These are phyloP conservation scores for Prunella strophiata DNA, from an alignment of 2,797 vertebrate species.

Conservation along the genomic window DNA sequence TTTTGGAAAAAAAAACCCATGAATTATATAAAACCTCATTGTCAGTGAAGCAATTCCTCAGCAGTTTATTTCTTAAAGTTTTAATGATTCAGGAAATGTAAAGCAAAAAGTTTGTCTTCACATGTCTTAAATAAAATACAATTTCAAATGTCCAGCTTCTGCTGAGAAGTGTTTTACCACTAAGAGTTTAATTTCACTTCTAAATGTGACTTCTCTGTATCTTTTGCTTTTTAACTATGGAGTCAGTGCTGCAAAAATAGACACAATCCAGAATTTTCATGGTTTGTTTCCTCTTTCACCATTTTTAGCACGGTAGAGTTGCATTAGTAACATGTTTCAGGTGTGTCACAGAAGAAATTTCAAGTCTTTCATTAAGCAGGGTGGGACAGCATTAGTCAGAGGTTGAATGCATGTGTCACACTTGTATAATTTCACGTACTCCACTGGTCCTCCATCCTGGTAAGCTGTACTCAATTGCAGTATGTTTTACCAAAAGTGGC, in stretches of 20 bases:
- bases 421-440: background rate
- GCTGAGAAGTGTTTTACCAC: background rate
- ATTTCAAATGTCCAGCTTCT: background rate
- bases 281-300: background rate
- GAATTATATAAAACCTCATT: rapidly evolving
- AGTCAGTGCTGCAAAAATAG: background rate
- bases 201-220: background rate
- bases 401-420: constrained; percentile 3
- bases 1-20: rapidly evolving
- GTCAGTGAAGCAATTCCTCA: background rate
- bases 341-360: constrained; percentile 33
- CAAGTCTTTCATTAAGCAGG: constrained; percentile 64
- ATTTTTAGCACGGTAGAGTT: background rate
- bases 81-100: background rate
- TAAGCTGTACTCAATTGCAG: rapidly evolving
- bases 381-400: constrained; percentile 64
- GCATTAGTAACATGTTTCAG: constrained; percentile 10
- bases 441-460: background rate
- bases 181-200: background rate
- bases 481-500: background rate
- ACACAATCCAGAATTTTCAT: background rate
- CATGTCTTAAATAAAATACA: background rate
- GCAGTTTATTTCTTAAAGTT: background rate
- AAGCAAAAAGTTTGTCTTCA: background rate
- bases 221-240: background rate